These are phyloP conservation scores for Martes martes DNA, from an alignment of 2,113 vertebrate genomes.

Conservation along the genomic window DNA sequence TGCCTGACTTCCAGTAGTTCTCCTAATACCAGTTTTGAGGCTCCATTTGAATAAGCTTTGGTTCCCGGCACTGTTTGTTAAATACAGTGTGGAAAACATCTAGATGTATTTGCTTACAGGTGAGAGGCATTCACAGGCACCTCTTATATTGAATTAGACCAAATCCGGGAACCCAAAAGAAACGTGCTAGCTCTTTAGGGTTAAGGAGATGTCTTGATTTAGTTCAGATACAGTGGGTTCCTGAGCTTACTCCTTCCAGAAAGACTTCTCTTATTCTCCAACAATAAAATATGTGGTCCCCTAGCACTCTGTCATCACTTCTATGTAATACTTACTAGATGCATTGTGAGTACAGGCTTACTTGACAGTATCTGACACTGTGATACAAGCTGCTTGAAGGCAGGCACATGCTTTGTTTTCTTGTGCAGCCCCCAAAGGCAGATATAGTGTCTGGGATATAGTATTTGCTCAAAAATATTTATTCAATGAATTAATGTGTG, in stretches of 20 bases:
- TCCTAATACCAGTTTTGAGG: not conserved
- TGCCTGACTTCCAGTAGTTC: not conserved
- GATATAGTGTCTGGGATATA: not conserved
- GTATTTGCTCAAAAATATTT: not conserved
- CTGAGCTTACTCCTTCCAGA: not conserved
- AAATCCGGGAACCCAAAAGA: not conserved
- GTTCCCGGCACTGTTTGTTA: not conserved
- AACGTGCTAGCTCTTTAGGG: not conserved
- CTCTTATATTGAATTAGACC: not conserved
- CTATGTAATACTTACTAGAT: not conserved
- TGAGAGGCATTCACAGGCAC: not conserved
- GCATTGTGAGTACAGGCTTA: not conserved
- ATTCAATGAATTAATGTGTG: not conserved
- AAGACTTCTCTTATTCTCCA: not conserved
- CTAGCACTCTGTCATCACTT: not conserved
- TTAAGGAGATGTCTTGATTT: not conserved
- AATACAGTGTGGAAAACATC: not conserved
- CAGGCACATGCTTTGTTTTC: not conserved
- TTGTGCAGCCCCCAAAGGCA: not conserved
- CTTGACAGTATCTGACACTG: not conserved
- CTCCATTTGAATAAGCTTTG: not conserved
- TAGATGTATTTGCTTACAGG: not conserved
- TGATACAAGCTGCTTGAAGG: not conserved
- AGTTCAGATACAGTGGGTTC: not conserved
- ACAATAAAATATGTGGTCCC: not conserved